phyloP scores from a whole-genome alignment of 2,888 invertebrate species.

The Gonocerus acuteangulatus region DNA sequence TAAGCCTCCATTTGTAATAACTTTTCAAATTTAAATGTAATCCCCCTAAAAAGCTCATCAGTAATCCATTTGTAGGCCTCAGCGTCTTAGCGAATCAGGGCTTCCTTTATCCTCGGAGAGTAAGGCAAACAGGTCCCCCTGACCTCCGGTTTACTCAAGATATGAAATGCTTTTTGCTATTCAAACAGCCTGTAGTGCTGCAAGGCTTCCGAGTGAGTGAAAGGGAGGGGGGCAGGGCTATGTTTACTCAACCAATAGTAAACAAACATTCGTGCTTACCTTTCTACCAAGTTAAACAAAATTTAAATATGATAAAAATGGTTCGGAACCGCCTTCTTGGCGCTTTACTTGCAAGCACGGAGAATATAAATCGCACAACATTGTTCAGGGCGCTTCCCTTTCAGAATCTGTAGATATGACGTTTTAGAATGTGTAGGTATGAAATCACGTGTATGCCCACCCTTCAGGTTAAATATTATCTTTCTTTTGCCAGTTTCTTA shows the following conservation, averaged over 20 bases:
- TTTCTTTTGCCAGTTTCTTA: too few relatives aligned
- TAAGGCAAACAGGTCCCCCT: slow-evolving; percentile 4
- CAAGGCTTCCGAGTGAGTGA: too few relatives aligned
- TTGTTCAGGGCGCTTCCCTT: too few relatives aligned
- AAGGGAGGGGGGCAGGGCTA: background rate
- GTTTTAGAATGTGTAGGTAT: too few relatives aligned
- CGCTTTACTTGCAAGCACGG: background rate
- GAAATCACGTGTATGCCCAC: too few relatives aligned
- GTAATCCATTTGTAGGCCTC: background rate
- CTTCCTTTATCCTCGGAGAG: background rate
- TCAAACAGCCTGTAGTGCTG: slow-evolving; percentile 7
- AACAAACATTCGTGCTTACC: slow-evolving; percentile 24
- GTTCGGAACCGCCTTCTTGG: background rate
- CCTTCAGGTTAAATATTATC: too few relatives aligned
- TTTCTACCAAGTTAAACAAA: slow-evolving; percentile 14
- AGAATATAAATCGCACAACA: slow-evolving; percentile 16
- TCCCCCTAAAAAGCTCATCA: background rate
- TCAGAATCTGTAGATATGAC: too few relatives aligned
- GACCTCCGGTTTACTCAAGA: slow-evolving; percentile 18
- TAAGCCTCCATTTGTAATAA: too few relatives aligned
- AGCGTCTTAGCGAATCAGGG: background rate
- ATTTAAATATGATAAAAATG: slow-evolving; percentile 24
- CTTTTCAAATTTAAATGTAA: too few relatives aligned
- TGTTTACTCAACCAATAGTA: slow-evolving; percentile 14
- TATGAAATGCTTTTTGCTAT: slow-evolving; percentile 25